Conservation (phyloP, 2,888 invertebrate species). For the Drosophila robusta region DNA sequence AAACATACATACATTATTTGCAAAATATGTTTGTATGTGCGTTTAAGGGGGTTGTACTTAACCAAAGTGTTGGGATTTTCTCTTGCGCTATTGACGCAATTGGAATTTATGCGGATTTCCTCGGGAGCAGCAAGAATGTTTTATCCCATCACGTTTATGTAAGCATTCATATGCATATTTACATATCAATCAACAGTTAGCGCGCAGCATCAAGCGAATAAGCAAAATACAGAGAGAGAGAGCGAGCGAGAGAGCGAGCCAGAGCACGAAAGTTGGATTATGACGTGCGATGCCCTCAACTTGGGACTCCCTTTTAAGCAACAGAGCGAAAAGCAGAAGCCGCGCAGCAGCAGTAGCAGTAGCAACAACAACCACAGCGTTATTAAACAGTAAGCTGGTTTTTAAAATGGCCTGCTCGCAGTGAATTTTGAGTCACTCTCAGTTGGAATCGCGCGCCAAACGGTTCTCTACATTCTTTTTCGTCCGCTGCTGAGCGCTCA, state of each 20-base stretch:
- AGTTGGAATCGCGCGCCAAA: constrained; percentile 59
- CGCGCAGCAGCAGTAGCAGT: constrained; percentile 24
- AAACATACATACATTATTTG: background rate
- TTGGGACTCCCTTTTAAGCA: constrained; percentile 31
- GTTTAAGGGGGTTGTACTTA: background rate
- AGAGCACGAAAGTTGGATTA: constrained; percentile 13
- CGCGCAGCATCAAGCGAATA: constrained; percentile 24
- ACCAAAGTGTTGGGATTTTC: background rate
- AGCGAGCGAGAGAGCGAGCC: background rate
- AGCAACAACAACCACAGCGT: constrained; percentile 25
- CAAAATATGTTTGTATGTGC: background rate
- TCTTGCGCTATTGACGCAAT: constrained; percentile 20
- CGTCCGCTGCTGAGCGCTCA: constrained; percentile 22
- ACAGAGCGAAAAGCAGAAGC: constrained; percentile 24
- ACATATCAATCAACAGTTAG: constrained; percentile 38
- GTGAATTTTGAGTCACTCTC: constrained; percentile 66
- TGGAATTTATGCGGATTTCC: constrained; percentile 29
- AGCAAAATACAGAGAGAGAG: background rate
- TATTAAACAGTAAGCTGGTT: constrained; percentile 63
- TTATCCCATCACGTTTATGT: constrained; percentile 11
- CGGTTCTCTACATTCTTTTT: constrained; percentile 50
- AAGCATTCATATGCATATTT: constrained; percentile 31
- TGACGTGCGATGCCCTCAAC: constrained; percentile 9
- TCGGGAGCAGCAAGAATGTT: constrained; percentile 1
- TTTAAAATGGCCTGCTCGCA: constrained; percentile 63